phyloP scores from a whole-genome alignment of 1,140 invertebrate genomes.

The Grapholita molesta region DNA sequence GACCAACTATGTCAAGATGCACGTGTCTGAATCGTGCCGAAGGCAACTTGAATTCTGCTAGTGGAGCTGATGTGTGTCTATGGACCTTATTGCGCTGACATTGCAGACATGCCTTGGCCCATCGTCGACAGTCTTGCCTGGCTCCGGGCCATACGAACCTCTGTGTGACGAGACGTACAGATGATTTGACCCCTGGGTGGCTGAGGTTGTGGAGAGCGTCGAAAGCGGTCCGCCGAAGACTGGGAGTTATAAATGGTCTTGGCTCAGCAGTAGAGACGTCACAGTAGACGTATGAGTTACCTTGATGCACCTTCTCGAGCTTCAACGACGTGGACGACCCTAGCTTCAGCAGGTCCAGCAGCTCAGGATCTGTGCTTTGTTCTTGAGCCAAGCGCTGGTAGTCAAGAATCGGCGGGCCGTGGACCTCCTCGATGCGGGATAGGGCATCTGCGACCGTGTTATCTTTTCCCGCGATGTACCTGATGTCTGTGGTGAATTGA shows the following conservation, averaged over 20 bases:
- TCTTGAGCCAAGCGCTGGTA: slow-evolving; percentile 14
- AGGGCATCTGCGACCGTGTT: slow-evolving; percentile 45
- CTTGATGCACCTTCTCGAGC: neutral
- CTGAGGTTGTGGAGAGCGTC: slow-evolving; percentile 29
- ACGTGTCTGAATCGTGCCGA: slow-evolving; percentile 25
- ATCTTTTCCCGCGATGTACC: slow-evolving; percentile 20
- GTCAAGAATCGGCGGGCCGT: slow-evolving; percentile 19
- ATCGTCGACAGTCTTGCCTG: slow-evolving; percentile 38
- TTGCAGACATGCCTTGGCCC: slow-evolving; percentile 31
- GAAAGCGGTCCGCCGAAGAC: neutral
- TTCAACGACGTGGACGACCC: slow-evolving; percentile 2
- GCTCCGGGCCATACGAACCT: slow-evolving; percentile 58
- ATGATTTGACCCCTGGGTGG: slow-evolving; percentile 48
- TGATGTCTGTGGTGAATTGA: slow-evolving; percentile 54
- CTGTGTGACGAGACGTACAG: slow-evolving; percentile 33
- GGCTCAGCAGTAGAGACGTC: neutral
- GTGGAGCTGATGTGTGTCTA: slow-evolving; percentile 9
- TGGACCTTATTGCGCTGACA: slow-evolving; percentile 36
- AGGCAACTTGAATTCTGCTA: neutral
- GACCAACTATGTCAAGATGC: slow-evolving; percentile 48
- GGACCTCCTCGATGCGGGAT: slow-evolving; percentile 29
- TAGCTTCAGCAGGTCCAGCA: neutral
- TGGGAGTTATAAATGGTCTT: neutral
- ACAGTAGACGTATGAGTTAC: neutral
- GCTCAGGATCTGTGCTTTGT: slow-evolving; percentile 20